Evolutionary conservation across 2,113 vertebrate genomes (phyloP).

Genomic region (Todiramphus saurophagus): DNA sequence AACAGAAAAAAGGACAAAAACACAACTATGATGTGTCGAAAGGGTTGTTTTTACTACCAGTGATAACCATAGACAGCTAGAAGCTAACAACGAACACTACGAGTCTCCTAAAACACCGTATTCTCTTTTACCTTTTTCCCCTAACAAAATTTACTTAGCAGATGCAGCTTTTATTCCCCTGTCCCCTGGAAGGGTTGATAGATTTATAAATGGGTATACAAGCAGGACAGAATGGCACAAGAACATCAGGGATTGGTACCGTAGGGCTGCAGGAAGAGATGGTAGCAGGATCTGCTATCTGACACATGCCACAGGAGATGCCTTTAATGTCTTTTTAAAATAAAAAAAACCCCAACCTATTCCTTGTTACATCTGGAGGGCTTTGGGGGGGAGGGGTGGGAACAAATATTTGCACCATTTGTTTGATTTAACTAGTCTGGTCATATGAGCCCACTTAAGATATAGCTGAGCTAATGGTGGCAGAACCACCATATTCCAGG

Average conservation of each 20-base stretch:
- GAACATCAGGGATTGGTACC: background rate
- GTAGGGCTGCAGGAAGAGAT: background rate
- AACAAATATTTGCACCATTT: background rate
- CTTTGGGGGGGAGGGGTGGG: background rate
- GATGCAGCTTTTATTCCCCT: background rate
- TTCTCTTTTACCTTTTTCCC: background rate
- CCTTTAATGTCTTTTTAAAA: background rate
- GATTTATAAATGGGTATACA: background rate
- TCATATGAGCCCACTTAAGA: background rate
- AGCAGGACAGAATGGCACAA: background rate
- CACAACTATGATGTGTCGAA: fast-evolving
- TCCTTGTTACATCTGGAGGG: background rate
- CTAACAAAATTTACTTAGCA: background rate
- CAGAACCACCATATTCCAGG: background rate
- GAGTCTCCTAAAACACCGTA: background rate
- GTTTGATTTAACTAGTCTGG: background rate
- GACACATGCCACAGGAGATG: background rate
- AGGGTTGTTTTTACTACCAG: background rate
- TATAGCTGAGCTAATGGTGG: background rate
- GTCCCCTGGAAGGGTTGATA: background rate
- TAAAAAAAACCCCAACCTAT: background rate
- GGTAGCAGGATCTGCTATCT: background rate
- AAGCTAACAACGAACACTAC: background rate
- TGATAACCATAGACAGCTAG: background rate
- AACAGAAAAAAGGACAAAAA: background rate